A percentile compares a stretch with the other conserved stretches of the same genome.
Conservation (phyloP, 2,113 vertebrate genomes). For the Paramisgurnus dabryanus region DNA sequence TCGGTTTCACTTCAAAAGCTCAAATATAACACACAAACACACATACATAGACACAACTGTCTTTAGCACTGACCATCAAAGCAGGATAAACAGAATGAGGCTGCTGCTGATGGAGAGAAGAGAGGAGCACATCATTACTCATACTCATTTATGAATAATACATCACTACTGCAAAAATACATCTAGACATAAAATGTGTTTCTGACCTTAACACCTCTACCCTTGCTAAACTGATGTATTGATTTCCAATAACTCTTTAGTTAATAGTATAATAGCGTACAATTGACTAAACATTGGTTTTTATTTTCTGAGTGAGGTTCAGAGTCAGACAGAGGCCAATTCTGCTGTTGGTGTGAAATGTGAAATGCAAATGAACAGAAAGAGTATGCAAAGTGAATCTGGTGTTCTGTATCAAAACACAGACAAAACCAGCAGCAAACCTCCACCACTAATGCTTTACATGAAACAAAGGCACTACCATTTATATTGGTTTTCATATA, state of each 20-base stretch:
- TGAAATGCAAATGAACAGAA: conserved; percentile 53
- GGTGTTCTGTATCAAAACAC: conserved; percentile 46
- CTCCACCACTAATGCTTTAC: conserved; percentile 38
- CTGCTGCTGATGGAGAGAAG: conserved; percentile 59
- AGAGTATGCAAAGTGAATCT: conserved; percentile 53
- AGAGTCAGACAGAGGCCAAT: conserved; percentile 22
- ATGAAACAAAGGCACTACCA: not conserved
- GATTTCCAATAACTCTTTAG: not conserved
- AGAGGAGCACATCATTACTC: conserved; percentile 28
- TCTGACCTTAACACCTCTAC: conserved; percentile 1
- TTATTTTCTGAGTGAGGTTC: not conserved
- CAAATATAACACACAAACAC: conserved; percentile 4
- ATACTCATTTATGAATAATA: conserved; percentile 4
- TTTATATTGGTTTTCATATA: not conserved
- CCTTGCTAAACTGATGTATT: not conserved
- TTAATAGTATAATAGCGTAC: not conserved
- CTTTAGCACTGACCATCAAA: conserved; percentile 71
- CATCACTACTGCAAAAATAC: conserved; percentile 17
- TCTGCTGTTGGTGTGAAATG: conserved; percentile 46
- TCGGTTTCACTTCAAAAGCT: not conserved
- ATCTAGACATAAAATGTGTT: conserved; percentile 10
- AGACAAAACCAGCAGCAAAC: conserved; percentile 45
- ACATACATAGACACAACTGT: conserved; percentile 33
- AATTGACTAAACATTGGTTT: not conserved
- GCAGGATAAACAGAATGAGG: conserved; percentile 68